phyloP scores from a whole-genome alignment of 2,797 vertebrate genomes.

The Scomberomorus guttatus region DNA sequence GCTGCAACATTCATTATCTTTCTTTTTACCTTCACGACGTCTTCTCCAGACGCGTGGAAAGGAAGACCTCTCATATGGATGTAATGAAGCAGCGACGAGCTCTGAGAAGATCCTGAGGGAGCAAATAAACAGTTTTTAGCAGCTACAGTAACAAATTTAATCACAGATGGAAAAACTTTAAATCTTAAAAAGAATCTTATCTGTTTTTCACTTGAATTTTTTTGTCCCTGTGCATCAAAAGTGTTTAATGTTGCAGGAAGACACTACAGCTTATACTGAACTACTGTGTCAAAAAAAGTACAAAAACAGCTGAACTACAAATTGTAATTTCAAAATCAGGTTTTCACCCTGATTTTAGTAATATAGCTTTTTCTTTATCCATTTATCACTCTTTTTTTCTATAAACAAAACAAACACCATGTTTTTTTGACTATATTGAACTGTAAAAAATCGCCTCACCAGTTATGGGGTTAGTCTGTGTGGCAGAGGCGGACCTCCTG shows the following conservation, averaged over 20 bases:
- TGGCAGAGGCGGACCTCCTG: background rate
- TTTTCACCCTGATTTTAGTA: background rate
- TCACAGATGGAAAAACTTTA: background rate
- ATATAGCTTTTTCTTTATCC: background rate
- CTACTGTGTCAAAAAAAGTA: background rate
- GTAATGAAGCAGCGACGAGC: slow-evolving; percentile 51
- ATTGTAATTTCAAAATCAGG: too few species aligned
- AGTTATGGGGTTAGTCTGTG: background rate
- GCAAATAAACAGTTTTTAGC: background rate
- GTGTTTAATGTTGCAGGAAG: background rate
- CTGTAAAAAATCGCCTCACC: slow-evolving; percentile 37
- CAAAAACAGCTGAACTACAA: background rate
- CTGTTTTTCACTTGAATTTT: background rate
- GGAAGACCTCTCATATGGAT: slow-evolving; percentile 93
- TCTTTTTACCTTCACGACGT: slow-evolving; percentile 87
- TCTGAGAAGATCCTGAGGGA: slow-evolving; percentile 24
- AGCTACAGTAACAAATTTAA: background rate
- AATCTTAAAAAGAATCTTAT: background rate
- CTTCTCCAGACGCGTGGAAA: slow-evolving; percentile 85
- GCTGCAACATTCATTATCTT: background rate
- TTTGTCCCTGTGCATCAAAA: background rate
- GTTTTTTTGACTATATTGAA: background rate
- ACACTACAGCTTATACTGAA: background rate
- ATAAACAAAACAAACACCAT: background rate
- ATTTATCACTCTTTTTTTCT: too few species aligned